Evolutionary conservation across 2,797 vertebrate genomes (phyloP).

Genomic region (Myripristis jacobus): DNA sequence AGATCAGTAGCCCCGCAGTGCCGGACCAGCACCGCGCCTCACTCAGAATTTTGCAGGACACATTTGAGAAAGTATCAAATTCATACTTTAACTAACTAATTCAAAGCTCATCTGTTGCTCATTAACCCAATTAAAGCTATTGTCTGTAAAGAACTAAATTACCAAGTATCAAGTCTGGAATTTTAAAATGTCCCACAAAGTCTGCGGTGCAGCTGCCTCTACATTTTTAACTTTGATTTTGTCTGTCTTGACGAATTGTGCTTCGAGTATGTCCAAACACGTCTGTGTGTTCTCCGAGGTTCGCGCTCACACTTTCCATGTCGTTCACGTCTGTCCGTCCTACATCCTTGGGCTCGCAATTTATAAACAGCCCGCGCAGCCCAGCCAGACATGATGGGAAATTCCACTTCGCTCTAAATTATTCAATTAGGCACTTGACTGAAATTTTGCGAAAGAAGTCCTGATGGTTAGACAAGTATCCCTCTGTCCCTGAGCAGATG

Average conservation of each 20-base stretch:
- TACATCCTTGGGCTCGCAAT: constrained; percentile 45
- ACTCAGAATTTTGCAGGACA: constrained; percentile 2
- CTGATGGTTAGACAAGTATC: constrained; percentile 56
- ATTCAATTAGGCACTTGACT: constrained; percentile 71
- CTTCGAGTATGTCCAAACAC: constrained; percentile 30
- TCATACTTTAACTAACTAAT: too few relatives aligned
- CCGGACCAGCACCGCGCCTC: not conserved
- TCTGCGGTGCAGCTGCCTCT: not conserved
- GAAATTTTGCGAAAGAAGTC: constrained; percentile 44
- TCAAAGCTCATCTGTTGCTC: constrained; percentile 12
- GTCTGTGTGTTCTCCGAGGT: constrained; percentile 33
- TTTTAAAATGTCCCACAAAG: not conserved
- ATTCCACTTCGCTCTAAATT: constrained; percentile 66
- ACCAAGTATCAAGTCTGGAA: constrained; percentile 7
- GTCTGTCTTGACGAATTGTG: constrained; percentile 21
- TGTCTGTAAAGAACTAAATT: constrained; percentile 18
- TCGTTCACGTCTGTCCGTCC: constrained; percentile 30
- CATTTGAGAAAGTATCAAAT: not conserved
- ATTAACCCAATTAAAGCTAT: constrained; percentile 2
- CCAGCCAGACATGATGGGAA: constrained; percentile 64
- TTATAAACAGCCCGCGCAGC: constrained; percentile 46
- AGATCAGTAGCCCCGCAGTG: constrained; percentile 34
- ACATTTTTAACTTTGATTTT: constrained; percentile 2
- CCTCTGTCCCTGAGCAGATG: constrained; percentile 44
- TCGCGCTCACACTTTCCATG: constrained; percentile 53